phyloP scores from a whole-genome alignment of 1,140 invertebrate genomes.

The Ooceraea biroi region DNA sequence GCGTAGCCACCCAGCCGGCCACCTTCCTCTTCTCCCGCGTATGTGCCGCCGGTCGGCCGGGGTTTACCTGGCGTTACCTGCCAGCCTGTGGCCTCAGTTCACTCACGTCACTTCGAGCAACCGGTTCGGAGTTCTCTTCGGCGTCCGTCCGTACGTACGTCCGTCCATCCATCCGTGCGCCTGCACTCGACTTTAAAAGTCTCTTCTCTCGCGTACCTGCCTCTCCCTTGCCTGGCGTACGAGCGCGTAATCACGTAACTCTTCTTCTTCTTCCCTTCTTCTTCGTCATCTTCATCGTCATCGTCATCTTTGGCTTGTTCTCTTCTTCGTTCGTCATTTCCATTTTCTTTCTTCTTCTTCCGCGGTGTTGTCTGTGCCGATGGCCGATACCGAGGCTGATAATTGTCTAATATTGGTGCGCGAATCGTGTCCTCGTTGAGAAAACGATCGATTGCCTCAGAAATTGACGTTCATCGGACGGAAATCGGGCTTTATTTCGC shows the following conservation, averaged over 20 bases:
- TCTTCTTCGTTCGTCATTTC: conserved; percentile 10
- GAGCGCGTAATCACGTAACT: conserved; percentile 53
- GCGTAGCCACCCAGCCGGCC: conserved; percentile 68
- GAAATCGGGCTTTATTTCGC: conserved; percentile 6
- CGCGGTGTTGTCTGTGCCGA: conserved; percentile 52
- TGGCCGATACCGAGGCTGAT: conserved; percentile 1
- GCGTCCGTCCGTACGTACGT: conserved; percentile 3
- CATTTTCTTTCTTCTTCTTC: neutral
- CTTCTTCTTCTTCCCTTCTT: conserved; percentile 35
- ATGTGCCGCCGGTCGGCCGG: conserved; percentile 68
- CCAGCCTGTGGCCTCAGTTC: conserved; percentile 84
- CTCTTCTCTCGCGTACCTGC: conserved; percentile 40
- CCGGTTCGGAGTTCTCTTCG: conserved; percentile 81
- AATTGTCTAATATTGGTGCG: conserved; percentile 35
- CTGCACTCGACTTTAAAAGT: conserved; percentile 71
- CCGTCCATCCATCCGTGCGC: conserved; percentile 30
- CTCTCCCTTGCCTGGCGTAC: conserved; percentile 47
- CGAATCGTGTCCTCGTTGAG: conserved; percentile 16
- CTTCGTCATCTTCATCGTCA: conserved; percentile 18
- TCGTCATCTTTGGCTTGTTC: conserved; percentile 24
- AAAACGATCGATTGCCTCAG: conserved; percentile 15
- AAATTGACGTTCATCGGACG: conserved; percentile 14
- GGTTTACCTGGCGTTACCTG: conserved; percentile 86
- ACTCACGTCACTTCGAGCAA: conserved; percentile 86
- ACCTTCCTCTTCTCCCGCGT: conserved; percentile 69